Evolutionary conservation across 2,888 invertebrate genomes (phyloP).

Genomic region (Agrochola circellaris): DNA sequence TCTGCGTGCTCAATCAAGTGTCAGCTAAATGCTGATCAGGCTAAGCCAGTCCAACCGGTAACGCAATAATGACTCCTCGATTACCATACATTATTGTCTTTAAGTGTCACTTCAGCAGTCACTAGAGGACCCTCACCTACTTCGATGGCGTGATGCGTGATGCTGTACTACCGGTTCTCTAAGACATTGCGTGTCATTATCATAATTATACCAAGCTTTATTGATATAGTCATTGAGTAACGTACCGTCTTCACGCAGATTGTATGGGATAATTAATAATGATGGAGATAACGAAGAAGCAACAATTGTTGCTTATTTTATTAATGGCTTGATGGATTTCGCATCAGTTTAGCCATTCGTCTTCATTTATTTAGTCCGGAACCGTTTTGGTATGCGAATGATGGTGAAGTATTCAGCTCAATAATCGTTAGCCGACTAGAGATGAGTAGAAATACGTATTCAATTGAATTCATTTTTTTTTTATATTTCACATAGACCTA

Average conservation of each 20-base stretch:
- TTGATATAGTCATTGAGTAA: slow-evolving; percentile 57
- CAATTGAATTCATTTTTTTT: no score
- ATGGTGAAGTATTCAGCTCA: background rate
- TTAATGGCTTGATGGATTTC: slow-evolving; percentile 42
- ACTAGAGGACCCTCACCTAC: slow-evolving; percentile 84
- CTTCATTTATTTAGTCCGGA: slow-evolving; percentile 48
- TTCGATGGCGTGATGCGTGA: slow-evolving; percentile 64
- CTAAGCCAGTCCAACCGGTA: slow-evolving; percentile 61
- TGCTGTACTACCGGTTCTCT: slow-evolving; percentile 70
- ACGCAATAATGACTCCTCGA: slow-evolving; percentile 52
- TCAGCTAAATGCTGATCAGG: slow-evolving; percentile 17
- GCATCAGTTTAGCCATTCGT: slow-evolving; percentile 34
- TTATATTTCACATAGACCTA: no score
- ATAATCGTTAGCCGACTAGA: background rate
- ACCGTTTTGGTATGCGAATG: slow-evolving; percentile 26
- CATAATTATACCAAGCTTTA: slow-evolving; percentile 69
- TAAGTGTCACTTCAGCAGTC: slow-evolving; percentile 71
- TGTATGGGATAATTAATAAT: slow-evolving; percentile 50
- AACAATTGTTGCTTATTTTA: slow-evolving; percentile 49
- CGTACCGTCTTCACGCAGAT: slow-evolving; percentile 33
- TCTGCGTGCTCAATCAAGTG: slow-evolving; percentile 23
- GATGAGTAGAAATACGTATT: background rate
- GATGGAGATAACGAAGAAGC: slow-evolving; percentile 26
- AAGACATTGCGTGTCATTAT: slow-evolving; percentile 75
- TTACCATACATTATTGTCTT: slow-evolving; percentile 64